These are phyloP conservation scores for Umimayanthus chanpuru DNA, from an alignment of 92 coral and sea anemone genomes.

Conservation along the genomic window DNA sequence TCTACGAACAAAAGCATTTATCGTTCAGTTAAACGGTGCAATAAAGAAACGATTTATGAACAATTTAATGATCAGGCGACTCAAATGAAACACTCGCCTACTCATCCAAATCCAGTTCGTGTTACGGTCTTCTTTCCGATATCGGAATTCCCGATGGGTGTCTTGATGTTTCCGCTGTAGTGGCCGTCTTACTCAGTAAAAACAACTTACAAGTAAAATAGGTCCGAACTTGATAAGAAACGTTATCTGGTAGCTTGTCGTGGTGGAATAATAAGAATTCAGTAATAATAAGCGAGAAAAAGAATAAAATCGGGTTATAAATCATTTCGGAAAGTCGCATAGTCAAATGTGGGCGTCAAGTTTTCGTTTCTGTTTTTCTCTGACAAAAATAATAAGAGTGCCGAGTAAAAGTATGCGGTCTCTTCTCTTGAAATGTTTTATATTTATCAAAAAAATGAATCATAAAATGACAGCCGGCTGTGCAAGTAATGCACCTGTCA, in stretches of 20 bases:
- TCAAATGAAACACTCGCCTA: neutral
- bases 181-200: neutral
- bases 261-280: neutral
- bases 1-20: conserved; percentile 6
- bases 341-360: neutral
- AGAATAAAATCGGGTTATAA: neutral
- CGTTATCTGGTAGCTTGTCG: neutral
- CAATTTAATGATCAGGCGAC: neutral
- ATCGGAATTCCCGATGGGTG: neutral
- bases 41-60: conserved; percentile 18
- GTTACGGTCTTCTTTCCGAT: neutral
- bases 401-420: too few relatives aligned
- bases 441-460: too few relatives aligned
- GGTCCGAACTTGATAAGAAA: neutral
- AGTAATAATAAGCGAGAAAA: neutral
- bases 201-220: neutral
- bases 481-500: too few relatives aligned
- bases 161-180: too few relatives aligned
- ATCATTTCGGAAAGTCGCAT: neutral
- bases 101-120: neutral
- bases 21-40: conserved; percentile 3
- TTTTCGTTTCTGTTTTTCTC: neutral
- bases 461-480: too few relatives aligned
- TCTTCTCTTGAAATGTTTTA: too few relatives aligned
- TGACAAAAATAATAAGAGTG: too few relatives aligned